Evolutionary conservation across 2,888 invertebrate genomes (phyloP), one percentile per base, ranked within the genome.

Genomic region (Caenorhabditis sp.): DNA sequence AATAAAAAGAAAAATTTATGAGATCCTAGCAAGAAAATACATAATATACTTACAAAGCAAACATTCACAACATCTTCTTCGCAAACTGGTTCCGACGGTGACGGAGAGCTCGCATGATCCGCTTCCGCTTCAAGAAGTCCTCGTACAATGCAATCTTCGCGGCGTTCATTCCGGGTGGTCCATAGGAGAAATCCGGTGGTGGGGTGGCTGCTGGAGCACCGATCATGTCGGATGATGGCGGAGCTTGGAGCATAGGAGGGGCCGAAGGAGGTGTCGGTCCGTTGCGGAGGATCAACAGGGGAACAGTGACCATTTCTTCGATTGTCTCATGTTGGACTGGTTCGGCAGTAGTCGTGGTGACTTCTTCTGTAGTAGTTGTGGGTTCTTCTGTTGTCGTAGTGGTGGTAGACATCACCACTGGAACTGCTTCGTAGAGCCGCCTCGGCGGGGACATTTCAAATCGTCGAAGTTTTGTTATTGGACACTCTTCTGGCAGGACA

Each of bases 181-280:
- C 81, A 35, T 77, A 82, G 0, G 67, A 67, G 24, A 76, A 76
- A 26, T 82, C 81, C 0, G 81, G 81, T 40, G 81, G 81, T 13
- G 81, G 81, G 15, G 81, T 82, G 20, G 77, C 77, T 15, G 81
- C 64, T 40, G 81, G 81, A 22, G 81, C 81, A 20, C 81, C 81
- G 20, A 82, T 72, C 76, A 81, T 70, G n/a, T 81, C 81, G 32
- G 32, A 32, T 37, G 68, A 28, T 4, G 40, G 8, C 0, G 53
- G 74, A 1, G 61, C 44, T 44, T 60, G 56, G 26, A 80, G 55
- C 62, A 64, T 71, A 35, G 81, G 81, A 22, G 81, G 81, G 15
- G 77, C 69, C 2, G 77, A 67, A 32, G 81, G 81, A 20, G 81
- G 81, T 11, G 81, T 82, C 1, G 81, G 81, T 15, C 81, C 81